Conservation (phyloP, 2,113 vertebrate genomes). For the Chloroceryle aenea region DNA sequence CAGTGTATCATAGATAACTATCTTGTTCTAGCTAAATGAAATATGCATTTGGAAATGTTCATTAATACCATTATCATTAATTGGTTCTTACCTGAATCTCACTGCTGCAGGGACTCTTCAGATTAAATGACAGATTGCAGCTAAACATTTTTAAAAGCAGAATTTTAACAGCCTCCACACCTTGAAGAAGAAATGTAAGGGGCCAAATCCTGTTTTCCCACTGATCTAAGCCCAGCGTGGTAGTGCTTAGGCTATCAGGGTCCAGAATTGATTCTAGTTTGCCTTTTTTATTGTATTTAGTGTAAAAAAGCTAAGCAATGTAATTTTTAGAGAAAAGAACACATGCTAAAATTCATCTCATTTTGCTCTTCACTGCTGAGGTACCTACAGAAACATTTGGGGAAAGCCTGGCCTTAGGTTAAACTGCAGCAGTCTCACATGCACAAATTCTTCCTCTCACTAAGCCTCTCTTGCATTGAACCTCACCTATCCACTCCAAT, state of each 20-base stretch:
- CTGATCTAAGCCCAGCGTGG: not conserved
- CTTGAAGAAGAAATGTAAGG: not conserved
- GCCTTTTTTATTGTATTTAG: not conserved
- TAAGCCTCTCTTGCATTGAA: not conserved
- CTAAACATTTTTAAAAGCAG: not conserved
- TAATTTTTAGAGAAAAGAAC: not conserved
- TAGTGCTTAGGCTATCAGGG: not conserved
- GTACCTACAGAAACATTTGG: fast-evolving
- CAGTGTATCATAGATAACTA: conserved; percentile 14
- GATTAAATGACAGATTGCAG: conserved; percentile 9
- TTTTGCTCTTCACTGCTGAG: not conserved
- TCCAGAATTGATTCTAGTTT: not conserved
- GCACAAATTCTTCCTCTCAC: not conserved
- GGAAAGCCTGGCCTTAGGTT: not conserved
- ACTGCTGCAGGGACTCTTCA: conserved; percentile 7
- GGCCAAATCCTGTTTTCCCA: not conserved
- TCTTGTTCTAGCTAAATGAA: conserved; percentile 28
- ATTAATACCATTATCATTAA: conserved; percentile 58
- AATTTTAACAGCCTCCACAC: not conserved
- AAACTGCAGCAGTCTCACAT: not conserved
- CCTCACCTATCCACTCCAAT: not conserved
- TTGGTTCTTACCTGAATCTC: conserved; percentile 42
- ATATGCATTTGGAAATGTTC: conserved; percentile 34
- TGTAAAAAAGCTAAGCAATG: not conserved
- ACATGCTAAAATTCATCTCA: not conserved